Evolutionary conservation across 2,888 invertebrate species (phyloP).

Genomic region (Cosmia pyralina): DNA sequence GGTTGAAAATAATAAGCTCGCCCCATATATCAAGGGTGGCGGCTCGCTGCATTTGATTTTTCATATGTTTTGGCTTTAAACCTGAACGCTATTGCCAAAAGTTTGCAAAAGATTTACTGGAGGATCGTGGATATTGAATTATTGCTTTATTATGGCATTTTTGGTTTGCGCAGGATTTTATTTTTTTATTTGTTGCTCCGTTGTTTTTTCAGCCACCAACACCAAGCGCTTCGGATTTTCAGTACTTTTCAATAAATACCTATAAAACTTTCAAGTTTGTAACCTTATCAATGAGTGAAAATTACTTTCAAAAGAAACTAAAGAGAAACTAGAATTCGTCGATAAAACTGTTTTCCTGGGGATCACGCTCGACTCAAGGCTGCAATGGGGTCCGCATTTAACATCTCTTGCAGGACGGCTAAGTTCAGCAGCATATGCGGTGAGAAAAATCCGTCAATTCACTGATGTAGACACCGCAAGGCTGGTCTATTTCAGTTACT

Average conservation of each 20-base stretch:
- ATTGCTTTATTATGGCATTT: conserved; percentile 65
- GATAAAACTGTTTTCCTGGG: too few species aligned
- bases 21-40: conserved; percentile 79
- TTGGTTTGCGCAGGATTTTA: conserved; percentile 51
- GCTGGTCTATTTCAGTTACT: too few species aligned
- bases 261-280: too few species aligned
- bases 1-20: conserved; percentile 87
- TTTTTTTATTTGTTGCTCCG: conserved; percentile 45
- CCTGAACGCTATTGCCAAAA: conserved; percentile 79
- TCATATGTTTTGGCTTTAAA: conserved; percentile 84
- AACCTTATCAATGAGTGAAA: too few species aligned
- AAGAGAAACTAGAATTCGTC: too few species aligned
- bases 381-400: too few species aligned
- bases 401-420: too few species aligned
- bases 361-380: too few species aligned
- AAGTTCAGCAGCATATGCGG: too few species aligned
- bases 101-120: conserved; percentile 75
- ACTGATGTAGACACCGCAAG: too few species aligned
- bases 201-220: conserved; percentile 23
- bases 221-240: not conserved
- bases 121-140: conserved; percentile 72
- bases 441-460: too few species aligned
- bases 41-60: conserved; percentile 83
- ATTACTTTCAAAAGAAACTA: too few species aligned
- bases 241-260: conserved; percentile 11